Base-by-base conservation (phyloP, 1,140 invertebrate genomes). In the Anagrus nilaparvatae region DNA sequence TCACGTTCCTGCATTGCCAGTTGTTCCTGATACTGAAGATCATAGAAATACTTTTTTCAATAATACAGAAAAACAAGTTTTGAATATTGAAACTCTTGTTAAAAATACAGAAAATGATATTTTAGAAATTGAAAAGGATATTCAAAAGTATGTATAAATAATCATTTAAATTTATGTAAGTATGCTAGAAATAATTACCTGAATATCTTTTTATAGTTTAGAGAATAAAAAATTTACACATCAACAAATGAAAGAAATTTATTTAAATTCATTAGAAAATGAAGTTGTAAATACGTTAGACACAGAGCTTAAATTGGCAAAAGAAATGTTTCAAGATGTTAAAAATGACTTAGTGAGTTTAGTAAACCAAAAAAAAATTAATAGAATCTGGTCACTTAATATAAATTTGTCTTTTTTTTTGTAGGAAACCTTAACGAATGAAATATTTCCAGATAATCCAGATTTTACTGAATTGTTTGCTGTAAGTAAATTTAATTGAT, bases 271-370 rank as follows among this genome's bases (percentile, higher is more conserved):
- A 5, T 27, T 23, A 5, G 28, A 56, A 10, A 48, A 48, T 29
- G 27, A 49, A 17, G 31, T 31, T 4, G 24, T 27, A 23, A 43
- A 28, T 18, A 58, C 54, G 2, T 56, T 54, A 19, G 31, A 48
- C 12, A 39, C 29, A 10, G 54, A 60, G 49, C 12, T 46, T 5
- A 5, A 4, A 2, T 19, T 41, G 6, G 31, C 45, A 1, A 52
- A 51, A 34, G 13, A 23, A 5, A 30, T 59, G 12, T 63, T 63
- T 44, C 6, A 28, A 5, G 2, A 36, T 13, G 40, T 50, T 0
- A 65, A 64, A 48, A 3, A 27, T 0, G 60, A 63, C 48, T 54
- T 62, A 44, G 64, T 65, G 52, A 47, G 44, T 43, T 30, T 27
- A 32, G 28, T 16, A 36, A 17, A 20, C 33, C 21, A 43, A 23